These are phyloP conservation scores for Onthophagus sagittarius DNA, from an alignment of 2,888 invertebrate species.

Conservation along the genomic window DNA sequence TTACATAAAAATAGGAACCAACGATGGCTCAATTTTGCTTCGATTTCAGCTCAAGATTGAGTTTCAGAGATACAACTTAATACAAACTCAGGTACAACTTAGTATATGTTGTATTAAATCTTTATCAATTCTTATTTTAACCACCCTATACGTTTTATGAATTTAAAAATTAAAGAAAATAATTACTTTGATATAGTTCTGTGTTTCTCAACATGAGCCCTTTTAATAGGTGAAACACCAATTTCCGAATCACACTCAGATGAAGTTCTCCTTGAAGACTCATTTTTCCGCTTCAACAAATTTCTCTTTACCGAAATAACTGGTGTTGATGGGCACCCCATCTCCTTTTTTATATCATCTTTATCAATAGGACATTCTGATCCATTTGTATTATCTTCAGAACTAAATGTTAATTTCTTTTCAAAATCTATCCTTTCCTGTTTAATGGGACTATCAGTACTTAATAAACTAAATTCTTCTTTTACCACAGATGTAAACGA, in stretches of 20 bases:
- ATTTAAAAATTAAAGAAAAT: no score
- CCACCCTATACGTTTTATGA: no score
- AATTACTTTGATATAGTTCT: neutral
- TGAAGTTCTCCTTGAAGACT: neutral
- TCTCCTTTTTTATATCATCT: neutral
- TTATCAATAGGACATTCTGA: neutral
- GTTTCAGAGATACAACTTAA: no score
- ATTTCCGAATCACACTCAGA: neutral
- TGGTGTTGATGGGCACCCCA: neutral
- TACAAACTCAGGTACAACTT: no score
- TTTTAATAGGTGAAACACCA: neutral
- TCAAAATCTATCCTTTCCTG: slow-evolving; percentile 22
- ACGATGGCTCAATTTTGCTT: no score
- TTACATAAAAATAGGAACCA: no score
- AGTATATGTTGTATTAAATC: no score
- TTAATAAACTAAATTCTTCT: slow-evolving; percentile 2
- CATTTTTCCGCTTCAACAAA: slow-evolving; percentile 13
- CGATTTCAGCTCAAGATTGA: no score
- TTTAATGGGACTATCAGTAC: slow-evolving; percentile 19
- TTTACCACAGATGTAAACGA: neutral
- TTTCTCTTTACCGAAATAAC: neutral
- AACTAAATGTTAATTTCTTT: slow-evolving; percentile 9
- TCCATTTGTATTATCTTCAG: neutral
- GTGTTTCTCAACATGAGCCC: neutral
- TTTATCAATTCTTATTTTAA: no score